Conservation (phyloP, 2,797 vertebrate genomes). For the Anisognathus igniventris region DNA sequence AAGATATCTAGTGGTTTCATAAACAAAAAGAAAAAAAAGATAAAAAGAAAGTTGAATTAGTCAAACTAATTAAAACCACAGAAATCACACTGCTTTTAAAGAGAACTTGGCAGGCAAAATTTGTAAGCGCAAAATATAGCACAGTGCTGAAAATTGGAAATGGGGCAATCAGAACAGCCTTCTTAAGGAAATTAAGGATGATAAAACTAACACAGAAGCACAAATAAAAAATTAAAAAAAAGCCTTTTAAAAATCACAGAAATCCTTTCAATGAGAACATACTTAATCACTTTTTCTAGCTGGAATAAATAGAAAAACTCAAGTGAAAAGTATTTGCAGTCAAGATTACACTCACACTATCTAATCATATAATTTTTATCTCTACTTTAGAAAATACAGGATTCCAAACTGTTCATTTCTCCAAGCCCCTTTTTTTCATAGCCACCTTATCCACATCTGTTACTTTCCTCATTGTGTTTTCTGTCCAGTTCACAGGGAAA, state of each 20-base stretch:
- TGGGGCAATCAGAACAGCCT: neutral
- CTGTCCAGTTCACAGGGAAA: neutral
- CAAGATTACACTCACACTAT: neutral
- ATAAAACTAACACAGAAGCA: neutral
- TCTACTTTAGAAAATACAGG: neutral
- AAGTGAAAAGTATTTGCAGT: neutral
- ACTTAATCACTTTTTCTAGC: neutral
- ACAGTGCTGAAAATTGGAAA: neutral
- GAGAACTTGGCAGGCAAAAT: neutral
- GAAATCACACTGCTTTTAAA: neutral
- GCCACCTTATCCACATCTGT: neutral
- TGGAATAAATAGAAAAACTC: neutral
- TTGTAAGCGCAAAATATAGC: neutral
- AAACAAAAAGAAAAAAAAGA: neutral
- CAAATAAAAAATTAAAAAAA: neutral
- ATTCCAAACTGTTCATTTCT: neutral
- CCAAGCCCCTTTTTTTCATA: neutral
- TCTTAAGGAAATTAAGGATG: neutral
- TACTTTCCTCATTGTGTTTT: neutral
- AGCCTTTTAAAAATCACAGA: neutral
- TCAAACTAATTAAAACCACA: neutral
- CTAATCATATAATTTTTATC: neutral
- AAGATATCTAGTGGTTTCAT: neutral
- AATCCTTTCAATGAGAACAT: neutral
- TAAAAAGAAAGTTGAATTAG: neutral